A percentile compares a stretch with the other conserved stretches of the same genome.
Conservation (phyloP, 2,797 vertebrate species). For the Babyrousa celebensis region DNA sequence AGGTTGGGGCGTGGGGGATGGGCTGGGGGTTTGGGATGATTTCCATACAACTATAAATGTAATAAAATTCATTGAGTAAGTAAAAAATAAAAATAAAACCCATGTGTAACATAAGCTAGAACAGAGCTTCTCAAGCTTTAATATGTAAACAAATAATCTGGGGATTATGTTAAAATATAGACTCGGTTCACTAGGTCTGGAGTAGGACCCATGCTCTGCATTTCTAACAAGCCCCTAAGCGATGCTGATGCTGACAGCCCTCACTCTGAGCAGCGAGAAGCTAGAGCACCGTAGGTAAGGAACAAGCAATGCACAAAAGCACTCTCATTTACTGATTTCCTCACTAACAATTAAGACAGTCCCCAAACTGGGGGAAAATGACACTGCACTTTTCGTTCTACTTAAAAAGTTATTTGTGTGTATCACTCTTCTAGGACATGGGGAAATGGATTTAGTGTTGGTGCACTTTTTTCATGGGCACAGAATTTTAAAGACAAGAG, state of each 20-base stretch:
- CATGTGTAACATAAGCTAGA: not conserved
- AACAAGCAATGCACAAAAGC: not conserved
- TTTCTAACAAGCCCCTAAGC: not conserved
- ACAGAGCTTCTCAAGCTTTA: not conserved
- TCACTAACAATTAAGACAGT: not conserved
- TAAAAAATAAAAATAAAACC: constrained; percentile 62
- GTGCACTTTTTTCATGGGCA: not conserved
- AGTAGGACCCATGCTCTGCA: not conserved
- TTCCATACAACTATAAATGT: too few relatives aligned
- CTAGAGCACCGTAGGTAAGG: not conserved
- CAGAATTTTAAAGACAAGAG: constrained; percentile 36
- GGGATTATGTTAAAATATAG: not conserved
- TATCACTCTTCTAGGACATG: not conserved
- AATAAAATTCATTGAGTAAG: not conserved
- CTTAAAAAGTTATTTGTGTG: not conserved
- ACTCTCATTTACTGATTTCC: constrained; percentile 7
- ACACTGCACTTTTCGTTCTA: not conserved
- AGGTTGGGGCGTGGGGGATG: too few relatives aligned
- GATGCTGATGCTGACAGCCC: not conserved
- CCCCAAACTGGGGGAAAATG: not conserved
- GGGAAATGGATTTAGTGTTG: not conserved
- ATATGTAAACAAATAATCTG: not conserved
- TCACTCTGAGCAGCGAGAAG: not conserved
- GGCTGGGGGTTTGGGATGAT: too few relatives aligned
- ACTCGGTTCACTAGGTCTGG: not conserved